These are phyloP conservation scores for Drosophila eohydei DNA, from an alignment of 2,888 invertebrate species.

Conservation along the genomic window DNA sequence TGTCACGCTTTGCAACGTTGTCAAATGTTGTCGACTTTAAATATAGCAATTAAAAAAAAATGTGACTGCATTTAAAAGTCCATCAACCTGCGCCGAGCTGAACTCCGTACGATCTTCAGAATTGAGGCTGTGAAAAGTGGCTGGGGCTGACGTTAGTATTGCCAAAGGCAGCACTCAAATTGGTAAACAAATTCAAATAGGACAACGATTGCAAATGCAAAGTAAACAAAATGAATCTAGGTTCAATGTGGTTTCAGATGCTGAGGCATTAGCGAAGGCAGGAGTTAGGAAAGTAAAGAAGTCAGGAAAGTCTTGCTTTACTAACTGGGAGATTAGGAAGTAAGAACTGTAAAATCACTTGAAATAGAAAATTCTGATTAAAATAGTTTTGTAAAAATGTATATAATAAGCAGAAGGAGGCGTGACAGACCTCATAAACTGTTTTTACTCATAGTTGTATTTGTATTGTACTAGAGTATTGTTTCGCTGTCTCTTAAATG, in stretches of 20 bases:
- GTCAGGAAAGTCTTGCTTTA: too few relatives aligned
- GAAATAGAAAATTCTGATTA: too few relatives aligned
- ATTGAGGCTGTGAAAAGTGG: conserved; percentile 30
- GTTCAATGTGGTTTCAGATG: neutral
- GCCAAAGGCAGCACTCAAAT: neutral
- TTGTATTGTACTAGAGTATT: neutral
- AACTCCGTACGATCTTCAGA: conserved; percentile 35
- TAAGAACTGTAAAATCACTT: too few relatives aligned
- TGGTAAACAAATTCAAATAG: conserved; percentile 16
- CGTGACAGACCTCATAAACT: too few relatives aligned
- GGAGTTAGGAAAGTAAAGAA: neutral
- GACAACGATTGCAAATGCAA: neutral
- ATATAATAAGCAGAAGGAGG: too few relatives aligned
- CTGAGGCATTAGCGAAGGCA: neutral
- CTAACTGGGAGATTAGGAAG: too few relatives aligned
- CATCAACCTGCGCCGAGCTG: conserved; percentile 61
- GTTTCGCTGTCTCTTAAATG: neutral
- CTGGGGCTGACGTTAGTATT: neutral
- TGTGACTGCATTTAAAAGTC: conserved; percentile 67
- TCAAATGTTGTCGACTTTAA: conserved; percentile 72
- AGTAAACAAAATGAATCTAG: neutral
- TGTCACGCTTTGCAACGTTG: conserved; percentile 63
- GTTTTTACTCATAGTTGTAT: too few relatives aligned
- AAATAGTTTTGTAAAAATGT: too few relatives aligned
- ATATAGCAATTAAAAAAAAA: conserved; percentile 75